A percentile compares a stretch with the other conserved stretches of the same genome.
Conservation (phyloP, 2,797 vertebrate species). For the Alca torda region DNA sequence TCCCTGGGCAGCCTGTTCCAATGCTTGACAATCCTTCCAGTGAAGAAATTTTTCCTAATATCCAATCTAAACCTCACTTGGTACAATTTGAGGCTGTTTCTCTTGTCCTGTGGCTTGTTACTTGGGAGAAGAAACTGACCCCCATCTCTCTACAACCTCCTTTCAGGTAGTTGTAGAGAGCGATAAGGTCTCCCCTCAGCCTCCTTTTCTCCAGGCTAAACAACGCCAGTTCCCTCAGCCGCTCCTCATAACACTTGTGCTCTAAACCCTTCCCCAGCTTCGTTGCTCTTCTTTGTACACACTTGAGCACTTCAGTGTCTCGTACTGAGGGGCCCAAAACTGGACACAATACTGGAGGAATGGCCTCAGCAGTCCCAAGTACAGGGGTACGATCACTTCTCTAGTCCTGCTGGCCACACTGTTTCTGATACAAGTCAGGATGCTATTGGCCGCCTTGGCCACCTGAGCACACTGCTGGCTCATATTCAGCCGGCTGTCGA, state of each 20-base stretch:
- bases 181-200: too few species aligned
- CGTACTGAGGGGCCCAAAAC: not conserved
- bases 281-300: not conserved
- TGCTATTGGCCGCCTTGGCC: not conserved
- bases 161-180: not conserved
- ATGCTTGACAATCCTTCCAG: too few species aligned
- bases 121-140: not conserved
- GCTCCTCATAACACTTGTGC: not conserved
- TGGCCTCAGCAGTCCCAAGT: not conserved
- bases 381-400: not conserved
- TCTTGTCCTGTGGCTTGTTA: not conserved
- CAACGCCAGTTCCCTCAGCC: not conserved
- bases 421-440: not conserved
- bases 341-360: not conserved
- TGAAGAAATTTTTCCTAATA: not conserved
- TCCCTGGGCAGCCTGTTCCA: too few species aligned
- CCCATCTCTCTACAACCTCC: not conserved
- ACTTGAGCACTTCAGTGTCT: not conserved
- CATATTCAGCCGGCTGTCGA: not conserved
- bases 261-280: not conserved
- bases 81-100: too few species aligned
- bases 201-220: too few species aligned
- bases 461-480: not conserved
- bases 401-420: not conserved
- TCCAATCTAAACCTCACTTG: not conserved